phyloP scores from a whole-genome alignment of 2,113 vertebrate genomes.

The Tachysurus vachellii region DNA sequence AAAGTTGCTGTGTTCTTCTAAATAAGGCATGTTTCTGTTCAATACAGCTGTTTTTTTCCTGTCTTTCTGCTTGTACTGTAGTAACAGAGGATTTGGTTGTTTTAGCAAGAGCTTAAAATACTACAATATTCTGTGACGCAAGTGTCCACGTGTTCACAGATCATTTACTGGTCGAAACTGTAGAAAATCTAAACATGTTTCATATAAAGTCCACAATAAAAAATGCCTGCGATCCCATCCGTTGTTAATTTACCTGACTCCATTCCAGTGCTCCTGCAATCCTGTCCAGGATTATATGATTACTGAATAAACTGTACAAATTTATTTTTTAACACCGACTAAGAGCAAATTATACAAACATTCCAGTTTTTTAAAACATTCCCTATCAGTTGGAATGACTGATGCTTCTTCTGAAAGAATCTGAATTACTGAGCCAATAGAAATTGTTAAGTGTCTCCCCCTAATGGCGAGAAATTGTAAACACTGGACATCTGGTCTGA shows the following conservation, averaged over 20 bases:
- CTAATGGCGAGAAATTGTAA: conserved; percentile 8
- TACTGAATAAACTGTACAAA: background rate
- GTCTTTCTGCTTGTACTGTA: background rate
- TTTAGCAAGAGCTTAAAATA: background rate
- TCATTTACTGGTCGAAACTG: background rate
- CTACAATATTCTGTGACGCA: background rate
- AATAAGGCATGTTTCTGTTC: background rate
- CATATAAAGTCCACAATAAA: background rate
- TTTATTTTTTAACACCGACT: background rate
- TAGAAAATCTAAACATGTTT: background rate
- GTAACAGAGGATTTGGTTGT: background rate
- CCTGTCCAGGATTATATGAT: background rate
- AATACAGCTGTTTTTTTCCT: background rate
- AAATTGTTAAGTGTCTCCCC: background rate
- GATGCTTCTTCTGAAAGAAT: background rate
- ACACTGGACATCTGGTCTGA: background rate
- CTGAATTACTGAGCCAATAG: background rate
- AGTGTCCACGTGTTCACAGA: background rate
- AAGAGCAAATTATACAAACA: background rate
- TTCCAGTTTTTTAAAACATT: background rate
- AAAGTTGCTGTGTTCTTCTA: background rate
- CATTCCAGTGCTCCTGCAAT: background rate
- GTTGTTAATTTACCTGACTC: background rate
- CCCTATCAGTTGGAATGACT: background rate
- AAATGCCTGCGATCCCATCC: background rate